Percentiles rank a stretch among this genome's conserved stretches.
These are phyloP conservation scores for Ictalurus furcatus DNA, from an alignment of 2,113 vertebrate species.

Conservation along the genomic window DNA sequence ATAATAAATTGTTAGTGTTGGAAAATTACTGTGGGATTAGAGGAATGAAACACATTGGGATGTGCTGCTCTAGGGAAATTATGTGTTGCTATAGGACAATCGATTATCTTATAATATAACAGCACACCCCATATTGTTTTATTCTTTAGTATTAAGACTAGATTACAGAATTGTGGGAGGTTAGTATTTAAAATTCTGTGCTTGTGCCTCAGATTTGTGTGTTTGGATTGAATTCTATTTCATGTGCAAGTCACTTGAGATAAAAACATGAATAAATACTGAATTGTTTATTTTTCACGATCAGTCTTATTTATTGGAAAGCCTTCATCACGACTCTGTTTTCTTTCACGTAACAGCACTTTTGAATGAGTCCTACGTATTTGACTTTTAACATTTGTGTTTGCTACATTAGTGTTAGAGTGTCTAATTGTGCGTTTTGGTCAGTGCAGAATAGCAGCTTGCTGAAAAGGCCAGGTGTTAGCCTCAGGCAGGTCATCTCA, in stretches of 20 bases:
- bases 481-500: neutral
- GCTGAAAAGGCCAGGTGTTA: constrained; percentile 20
- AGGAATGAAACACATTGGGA: neutral
- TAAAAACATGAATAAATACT: neutral
- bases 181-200: neutral
- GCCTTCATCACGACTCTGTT: neutral
- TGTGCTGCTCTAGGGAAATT: neutral
- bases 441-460: neutral
- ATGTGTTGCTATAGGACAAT: neutral
- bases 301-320: neutral
- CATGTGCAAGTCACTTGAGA: neutral
- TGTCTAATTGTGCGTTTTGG: constrained; percentile 11
- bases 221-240: neutral
- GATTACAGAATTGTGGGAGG: neutral
- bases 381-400: neutral
- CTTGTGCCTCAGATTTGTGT: neutral
- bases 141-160: neutral
- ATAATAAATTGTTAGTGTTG: neutral
- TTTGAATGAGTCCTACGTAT: neutral
- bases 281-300: neutral
- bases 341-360: neutral
- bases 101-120: neutral
- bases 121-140: neutral
- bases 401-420: neutral
- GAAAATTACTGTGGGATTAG: neutral